Conservation (phyloP, 2,113 vertebrate species). For the Rhinolophus ferrumequinum region DNA sequence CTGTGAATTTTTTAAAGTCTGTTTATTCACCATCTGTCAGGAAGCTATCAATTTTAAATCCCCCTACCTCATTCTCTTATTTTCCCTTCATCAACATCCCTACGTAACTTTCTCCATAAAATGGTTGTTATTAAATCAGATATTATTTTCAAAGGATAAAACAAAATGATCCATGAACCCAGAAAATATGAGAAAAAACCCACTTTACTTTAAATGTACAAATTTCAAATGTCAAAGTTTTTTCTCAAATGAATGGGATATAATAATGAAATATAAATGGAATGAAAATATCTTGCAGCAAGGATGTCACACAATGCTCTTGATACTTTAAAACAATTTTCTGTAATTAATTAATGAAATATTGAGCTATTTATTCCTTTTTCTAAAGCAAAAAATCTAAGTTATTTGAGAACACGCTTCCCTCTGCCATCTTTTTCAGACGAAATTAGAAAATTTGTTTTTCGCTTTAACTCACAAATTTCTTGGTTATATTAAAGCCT, state of each 20-base stretch:
- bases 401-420: not conserved
- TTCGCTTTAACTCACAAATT: not conserved
- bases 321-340: not conserved
- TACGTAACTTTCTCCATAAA: not conserved
- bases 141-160: not conserved
- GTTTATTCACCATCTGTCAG: not conserved
- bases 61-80: not conserved
- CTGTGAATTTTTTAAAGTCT: not conserved
- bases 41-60: not conserved
- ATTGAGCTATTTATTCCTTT: not conserved
- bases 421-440: not conserved
- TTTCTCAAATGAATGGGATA: not conserved
- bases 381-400: not conserved
- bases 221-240: constrained; percentile 6
- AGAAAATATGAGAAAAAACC: constrained; percentile 6
- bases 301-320: not conserved
- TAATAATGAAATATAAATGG: not conserved
- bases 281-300: not conserved
- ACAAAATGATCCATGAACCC: not conserved
- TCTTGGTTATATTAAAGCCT: not conserved
- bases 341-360: constrained; percentile 26
- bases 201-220: not conserved
- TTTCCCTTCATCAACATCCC: not conserved
- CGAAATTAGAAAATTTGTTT: not conserved
- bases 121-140: not conserved